These are phyloP conservation scores for Periparus ater DNA, from an alignment of 2,797 vertebrate genomes.

Conservation along the genomic window DNA sequence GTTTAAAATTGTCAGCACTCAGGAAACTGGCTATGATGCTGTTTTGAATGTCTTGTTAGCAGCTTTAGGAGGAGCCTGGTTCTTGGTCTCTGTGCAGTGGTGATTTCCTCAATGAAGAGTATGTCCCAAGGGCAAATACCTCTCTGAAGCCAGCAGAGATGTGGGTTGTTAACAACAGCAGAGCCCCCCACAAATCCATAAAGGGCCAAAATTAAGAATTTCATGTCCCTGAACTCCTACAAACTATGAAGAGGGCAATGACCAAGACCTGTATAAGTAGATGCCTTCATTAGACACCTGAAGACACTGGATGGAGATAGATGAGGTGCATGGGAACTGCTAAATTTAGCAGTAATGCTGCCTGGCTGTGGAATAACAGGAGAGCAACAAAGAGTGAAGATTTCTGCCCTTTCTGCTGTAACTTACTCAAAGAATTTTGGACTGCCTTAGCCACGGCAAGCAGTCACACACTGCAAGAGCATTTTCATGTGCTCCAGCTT, in stretches of 20 bases:
- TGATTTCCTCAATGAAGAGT: not conserved
- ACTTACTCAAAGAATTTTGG: not conserved
- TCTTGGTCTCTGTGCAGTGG: not conserved
- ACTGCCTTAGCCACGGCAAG: not conserved
- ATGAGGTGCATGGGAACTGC: not conserved
- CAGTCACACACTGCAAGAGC: not conserved
- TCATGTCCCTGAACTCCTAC: not conserved
- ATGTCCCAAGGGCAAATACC: not conserved
- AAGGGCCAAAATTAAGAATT: not conserved
- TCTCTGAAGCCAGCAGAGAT: not conserved
- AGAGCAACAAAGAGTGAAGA: not conserved
- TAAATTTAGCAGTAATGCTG: not conserved
- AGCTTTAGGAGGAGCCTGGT: not conserved
- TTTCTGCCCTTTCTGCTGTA: not conserved
- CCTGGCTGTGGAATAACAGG: not conserved
- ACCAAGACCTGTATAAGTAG: not conserved
- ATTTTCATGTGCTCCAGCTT: not conserved
- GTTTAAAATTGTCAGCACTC: not conserved
- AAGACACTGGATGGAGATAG: not conserved
- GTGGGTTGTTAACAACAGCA: not conserved
- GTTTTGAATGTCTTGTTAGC: not conserved
- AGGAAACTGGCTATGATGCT: not conserved
- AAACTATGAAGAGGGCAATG: not conserved
- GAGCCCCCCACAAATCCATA: not conserved
- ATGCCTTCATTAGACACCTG: not conserved